phyloP scores from a whole-genome alignment of 1,140 invertebrate genomes.

The Musca vetustissima region DNA sequence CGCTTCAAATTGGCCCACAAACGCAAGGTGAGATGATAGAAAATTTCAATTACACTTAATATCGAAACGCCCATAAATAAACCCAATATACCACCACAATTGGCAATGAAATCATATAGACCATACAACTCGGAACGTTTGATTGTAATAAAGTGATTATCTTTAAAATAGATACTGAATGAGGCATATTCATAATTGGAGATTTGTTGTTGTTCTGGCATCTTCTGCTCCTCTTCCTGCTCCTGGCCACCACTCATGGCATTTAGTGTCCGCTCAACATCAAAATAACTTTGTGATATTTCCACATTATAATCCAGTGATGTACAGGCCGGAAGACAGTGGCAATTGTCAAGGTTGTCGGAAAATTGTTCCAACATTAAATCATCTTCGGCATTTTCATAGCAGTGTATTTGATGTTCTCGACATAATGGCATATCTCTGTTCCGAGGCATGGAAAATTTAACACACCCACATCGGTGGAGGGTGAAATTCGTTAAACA shows the following conservation, averaged over 20 bases:
- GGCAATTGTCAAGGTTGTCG: not conserved
- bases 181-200: constrained; percentile 30
- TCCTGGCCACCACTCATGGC: constrained; percentile 32
- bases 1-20: constrained; percentile 36
- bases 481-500: constrained; percentile 75
- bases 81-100: constrained; percentile 59
- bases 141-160: constrained; percentile 51
- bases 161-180: constrained; percentile 54
- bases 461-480: constrained; percentile 55
- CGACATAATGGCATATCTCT: not conserved
- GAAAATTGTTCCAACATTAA: not conserved
- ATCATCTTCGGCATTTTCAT: not conserved
- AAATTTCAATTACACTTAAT: constrained; percentile 57
- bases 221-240: constrained; percentile 39
- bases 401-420: not conserved
- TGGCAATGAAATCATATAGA: constrained; percentile 56
- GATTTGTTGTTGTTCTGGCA: not conserved
- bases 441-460: constrained; percentile 61
- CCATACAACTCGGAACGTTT: constrained; percentile 57
- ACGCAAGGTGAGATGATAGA: constrained; percentile 57
- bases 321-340: not conserved
- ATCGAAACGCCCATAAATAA: constrained; percentile 59
- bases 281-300: not conserved
- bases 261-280: constrained; percentile 51
- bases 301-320: not conserved